These are phyloP conservation scores for Calvadosia cruxmelitensis DNA, from an alignment of 30 jellyfish, hydroid and myxozoan species.

Conservation along the genomic window DNA sequence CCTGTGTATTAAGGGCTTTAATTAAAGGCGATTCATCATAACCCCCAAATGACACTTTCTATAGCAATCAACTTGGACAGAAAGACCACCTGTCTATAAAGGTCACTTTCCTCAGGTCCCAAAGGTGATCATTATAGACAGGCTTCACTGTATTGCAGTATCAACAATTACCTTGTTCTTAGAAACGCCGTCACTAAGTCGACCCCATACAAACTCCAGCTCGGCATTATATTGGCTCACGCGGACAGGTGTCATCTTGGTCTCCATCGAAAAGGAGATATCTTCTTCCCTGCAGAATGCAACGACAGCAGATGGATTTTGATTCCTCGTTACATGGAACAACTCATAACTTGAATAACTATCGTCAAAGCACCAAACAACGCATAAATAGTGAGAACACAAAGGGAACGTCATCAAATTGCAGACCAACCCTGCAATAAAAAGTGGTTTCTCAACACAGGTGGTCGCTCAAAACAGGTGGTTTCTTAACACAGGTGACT, in stretches of 20 bases:
- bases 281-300: conserved; percentile 51
- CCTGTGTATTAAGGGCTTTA: too few species aligned
- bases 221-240: conserved; percentile 87
- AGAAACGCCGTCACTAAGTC: conserved; percentile 53
- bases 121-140: too few species aligned
- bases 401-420: too few species aligned
- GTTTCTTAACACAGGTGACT: too few species aligned
- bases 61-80: too few species aligned
- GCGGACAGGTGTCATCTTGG: conserved; percentile 65
- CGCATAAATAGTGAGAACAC: too few species aligned
- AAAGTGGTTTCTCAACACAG: too few species aligned
- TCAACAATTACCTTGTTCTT: conserved; percentile 33
- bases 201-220: conserved; percentile 66
- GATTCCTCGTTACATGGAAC: background rate
- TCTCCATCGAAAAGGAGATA: conserved; percentile 65
- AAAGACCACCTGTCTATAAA: too few species aligned
- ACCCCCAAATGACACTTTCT: too few species aligned
- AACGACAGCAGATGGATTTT: background rate
- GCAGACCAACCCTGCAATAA: too few species aligned
- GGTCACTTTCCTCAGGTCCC: too few species aligned
- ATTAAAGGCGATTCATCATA: background rate
- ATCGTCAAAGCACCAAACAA: background rate
- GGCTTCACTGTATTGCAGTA: conserved; percentile 1
- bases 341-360: background rate
- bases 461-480: too few species aligned